A percentile compares a stretch with the other conserved stretches of the same genome.
phyloP scores from a whole-genome alignment of 2,113 vertebrate genomes.

The Bombycilla garrulus region DNA sequence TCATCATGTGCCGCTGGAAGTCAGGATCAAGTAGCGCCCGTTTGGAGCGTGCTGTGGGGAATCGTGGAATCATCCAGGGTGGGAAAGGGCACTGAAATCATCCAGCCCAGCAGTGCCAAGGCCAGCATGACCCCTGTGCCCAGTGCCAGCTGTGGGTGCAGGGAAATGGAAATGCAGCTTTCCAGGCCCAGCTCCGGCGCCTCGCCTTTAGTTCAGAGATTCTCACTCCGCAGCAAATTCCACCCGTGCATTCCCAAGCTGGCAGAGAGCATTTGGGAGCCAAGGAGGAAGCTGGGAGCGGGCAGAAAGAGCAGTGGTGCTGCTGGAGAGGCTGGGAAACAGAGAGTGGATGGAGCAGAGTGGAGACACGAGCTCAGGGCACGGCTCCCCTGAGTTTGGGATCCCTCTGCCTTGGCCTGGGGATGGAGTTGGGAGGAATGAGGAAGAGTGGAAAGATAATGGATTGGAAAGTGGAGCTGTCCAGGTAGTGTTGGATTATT shows the following conservation, averaged over 20 bases:
- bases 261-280: background rate
- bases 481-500: too few relatives aligned
- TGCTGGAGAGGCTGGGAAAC: background rate
- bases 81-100: background rate
- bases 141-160: background rate
- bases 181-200: rapidly evolving
- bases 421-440: background rate
- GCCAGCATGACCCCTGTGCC: background rate
- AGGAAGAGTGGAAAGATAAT: background rate
- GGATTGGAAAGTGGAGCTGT: background rate
- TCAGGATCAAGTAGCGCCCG: rapidly evolving
- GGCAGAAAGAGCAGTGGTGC: rapidly evolving
- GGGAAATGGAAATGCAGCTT: too few relatives aligned
- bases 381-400: background rate
- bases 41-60: background rate
- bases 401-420: rapidly evolving
- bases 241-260: background rate
- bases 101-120: background rate
- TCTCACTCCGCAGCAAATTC: background rate
- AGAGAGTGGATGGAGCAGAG: too few relatives aligned
- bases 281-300: background rate
- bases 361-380: background rate
- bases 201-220: background rate
- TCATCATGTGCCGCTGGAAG: background rate
- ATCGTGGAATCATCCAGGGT: background rate